Evolutionary conservation across 2,113 vertebrate species (phyloP).

Genomic region (Gambusia holbrooki): DNA sequence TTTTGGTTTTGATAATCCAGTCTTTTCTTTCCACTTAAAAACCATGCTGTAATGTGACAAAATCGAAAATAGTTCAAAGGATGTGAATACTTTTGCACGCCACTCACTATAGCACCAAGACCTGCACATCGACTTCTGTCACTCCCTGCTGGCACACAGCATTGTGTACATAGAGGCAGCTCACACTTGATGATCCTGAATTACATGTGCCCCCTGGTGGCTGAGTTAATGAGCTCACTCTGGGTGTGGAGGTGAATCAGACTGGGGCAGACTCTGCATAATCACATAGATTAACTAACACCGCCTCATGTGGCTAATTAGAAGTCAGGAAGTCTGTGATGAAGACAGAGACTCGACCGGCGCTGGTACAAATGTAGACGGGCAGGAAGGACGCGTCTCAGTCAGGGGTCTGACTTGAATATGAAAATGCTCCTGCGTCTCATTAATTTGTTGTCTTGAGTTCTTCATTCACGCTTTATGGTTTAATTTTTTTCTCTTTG

Average conservation of each 20-base stretch:
- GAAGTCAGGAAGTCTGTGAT: conserved; percentile 30
- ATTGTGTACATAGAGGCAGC: conserved; percentile 4
- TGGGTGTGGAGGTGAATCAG: conserved; percentile 25
- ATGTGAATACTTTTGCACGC: neutral
- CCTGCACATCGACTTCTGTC: neutral
- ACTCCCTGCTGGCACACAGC: neutral
- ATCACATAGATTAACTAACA: conserved; percentile 36
- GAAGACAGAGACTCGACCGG: conserved; percentile 38
- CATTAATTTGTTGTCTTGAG: neutral
- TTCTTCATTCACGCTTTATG: neutral
- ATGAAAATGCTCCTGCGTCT: neutral
- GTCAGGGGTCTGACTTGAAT: neutral
- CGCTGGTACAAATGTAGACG: conserved; percentile 13
- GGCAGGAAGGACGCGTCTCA: conserved; percentile 3
- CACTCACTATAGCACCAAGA: neutral
- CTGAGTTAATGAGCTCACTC: conserved; percentile 54
- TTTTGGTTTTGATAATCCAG: neutral
- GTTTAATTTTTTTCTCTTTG: too few species aligned
- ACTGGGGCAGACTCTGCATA: conserved; percentile 19
- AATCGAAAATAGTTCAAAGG: neutral
- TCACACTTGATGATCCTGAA: conserved; percentile 56
- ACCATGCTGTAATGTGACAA: neutral
- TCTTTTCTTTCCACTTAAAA: neutral
- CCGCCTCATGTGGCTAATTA: conserved; percentile 51
- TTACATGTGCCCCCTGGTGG: conserved; percentile 74